These are phyloP conservation scores for Lycophotia porphyrea DNA, from an alignment of 2,888 invertebrate genomes.

Conservation along the genomic window DNA sequence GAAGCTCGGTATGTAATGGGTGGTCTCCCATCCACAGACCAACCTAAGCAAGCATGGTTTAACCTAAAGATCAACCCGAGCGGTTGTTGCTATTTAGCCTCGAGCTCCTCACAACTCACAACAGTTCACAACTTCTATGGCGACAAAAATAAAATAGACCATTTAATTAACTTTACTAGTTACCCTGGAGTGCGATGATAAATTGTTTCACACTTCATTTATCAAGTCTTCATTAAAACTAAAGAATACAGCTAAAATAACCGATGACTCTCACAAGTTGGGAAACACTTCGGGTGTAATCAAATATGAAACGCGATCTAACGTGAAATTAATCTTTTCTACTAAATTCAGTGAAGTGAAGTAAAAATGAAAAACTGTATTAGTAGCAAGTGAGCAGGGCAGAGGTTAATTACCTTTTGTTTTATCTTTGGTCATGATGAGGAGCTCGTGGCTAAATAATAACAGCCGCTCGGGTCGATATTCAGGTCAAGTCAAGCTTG, in stretches of 20 bases:
- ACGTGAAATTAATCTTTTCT: conserved; percentile 42
- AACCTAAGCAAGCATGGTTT: no score
- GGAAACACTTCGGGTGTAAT: conserved; percentile 36
- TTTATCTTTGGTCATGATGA: background rate
- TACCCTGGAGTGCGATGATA: conserved; percentile 41
- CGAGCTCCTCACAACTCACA: no score
- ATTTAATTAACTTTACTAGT: conserved; percentile 20
- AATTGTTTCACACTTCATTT: conserved; percentile 56
- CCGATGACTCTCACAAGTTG: conserved; percentile 30
- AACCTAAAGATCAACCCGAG: no score
- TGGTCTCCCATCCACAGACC: no score
- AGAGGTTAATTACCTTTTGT: background rate
- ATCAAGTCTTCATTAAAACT: conserved; percentile 58
- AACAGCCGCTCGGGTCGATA: background rate
- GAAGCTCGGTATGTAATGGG: no score
- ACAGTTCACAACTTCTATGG: background rate
- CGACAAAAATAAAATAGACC: background rate
- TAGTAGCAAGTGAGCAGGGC: background rate
- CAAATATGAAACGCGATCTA: conserved; percentile 43
- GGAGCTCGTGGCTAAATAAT: background rate
- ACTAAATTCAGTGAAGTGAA: conserved; percentile 32
- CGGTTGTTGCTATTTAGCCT: no score
- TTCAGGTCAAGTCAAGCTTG: background rate
- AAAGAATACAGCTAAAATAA: conserved; percentile 37
- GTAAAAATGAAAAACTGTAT: conserved; percentile 4